Conservation (phyloP, 2,113 vertebrate genomes). For the Talpa occidentalis region DNA sequence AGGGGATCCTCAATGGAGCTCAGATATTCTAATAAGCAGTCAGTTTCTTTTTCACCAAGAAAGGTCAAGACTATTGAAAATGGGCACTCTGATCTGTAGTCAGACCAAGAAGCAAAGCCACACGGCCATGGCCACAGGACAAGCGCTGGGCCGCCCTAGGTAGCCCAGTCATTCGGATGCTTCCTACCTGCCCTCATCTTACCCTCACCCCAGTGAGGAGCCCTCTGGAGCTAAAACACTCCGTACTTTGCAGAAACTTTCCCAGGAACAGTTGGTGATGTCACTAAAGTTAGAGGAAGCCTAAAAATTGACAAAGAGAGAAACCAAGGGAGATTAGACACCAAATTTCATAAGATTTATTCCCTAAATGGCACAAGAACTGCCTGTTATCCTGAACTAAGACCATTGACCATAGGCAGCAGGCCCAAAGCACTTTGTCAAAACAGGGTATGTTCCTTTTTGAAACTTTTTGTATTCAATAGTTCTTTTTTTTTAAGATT, state of each 20-base stretch:
- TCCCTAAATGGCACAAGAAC: neutral
- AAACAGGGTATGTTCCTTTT: neutral
- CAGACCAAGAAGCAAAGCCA: constrained; percentile 11
- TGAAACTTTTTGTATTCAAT: neutral
- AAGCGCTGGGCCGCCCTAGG: neutral
- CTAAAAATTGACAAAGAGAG: neutral
- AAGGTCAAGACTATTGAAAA: constrained; percentile 32
- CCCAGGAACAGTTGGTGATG: neutral
- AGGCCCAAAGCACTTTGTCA: neutral
- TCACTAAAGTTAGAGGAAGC: neutral
- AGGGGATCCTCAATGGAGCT: neutral
- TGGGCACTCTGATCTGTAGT: neutral
- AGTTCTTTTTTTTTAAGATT: too few species aligned
- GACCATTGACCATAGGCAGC: neutral
- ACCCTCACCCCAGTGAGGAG: neutral
- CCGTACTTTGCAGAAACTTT: neutral
- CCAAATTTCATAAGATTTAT: constrained; percentile 19
- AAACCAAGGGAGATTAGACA: constrained; percentile 30
- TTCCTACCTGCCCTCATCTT: neutral
- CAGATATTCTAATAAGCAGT: neutral
- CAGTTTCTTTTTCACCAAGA: constrained; percentile 7
- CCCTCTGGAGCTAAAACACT: neutral
- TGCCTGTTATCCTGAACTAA: neutral
- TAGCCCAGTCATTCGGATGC: neutral
- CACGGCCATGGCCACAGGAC: neutral